Conservation (phyloP, 1,140 invertebrate genomes). For the honey bee (Apis mellifera) region Amel_HAv3.1 CM009945.2:475501-476000, state of each 20-base stretch:
- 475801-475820: constrained; percentile 49
- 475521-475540: no score
- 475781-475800: constrained; percentile 35
- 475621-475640: no score
- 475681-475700: background rate
- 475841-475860: constrained; percentile 52
- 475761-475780: background rate
- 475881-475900: constrained; percentile 39
- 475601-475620: no score
- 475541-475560: no score
- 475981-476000: background rate
- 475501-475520: no score
- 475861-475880: background rate
- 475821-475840: constrained; percentile 35
- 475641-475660: no score
- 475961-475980: background rate
- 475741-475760: constrained; percentile 47
- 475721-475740: constrained; percentile 16
- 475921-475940: background rate
- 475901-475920: background rate
- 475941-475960: background rate
- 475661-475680: no score
- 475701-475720: background rate
- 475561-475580: no score
- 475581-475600: no score